A percentile compares a stretch with the other conserved stretches of the same genome.
Conservation (phyloP, 2,797 vertebrate genomes). For the Momotus momota region DNA sequence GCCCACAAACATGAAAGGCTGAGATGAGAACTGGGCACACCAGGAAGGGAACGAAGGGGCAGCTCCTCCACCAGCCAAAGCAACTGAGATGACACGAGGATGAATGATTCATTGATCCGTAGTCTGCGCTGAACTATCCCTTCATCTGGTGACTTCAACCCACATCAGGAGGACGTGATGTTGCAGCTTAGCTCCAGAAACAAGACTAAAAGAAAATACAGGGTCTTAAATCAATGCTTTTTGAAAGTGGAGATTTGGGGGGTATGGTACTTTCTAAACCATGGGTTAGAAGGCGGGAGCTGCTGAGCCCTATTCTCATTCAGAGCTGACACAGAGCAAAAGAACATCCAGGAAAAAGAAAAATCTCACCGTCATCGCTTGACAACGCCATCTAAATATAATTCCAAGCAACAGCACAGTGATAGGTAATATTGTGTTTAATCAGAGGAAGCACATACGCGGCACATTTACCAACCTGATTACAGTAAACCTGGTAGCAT, state of each 20-base stretch:
- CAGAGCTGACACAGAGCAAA: background rate
- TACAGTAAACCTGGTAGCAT: conserved; percentile 11
- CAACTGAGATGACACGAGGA: background rate
- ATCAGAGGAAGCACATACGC: background rate
- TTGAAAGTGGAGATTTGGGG: background rate
- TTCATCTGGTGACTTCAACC: background rate
- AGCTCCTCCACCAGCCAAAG: background rate
- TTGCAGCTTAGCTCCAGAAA: background rate
- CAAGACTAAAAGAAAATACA: background rate
- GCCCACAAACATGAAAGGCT: background rate
- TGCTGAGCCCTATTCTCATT: background rate
- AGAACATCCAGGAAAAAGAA: background rate
- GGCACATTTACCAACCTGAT: background rate
- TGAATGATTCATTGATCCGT: background rate
- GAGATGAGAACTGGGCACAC: background rate
- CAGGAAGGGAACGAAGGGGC: background rate
- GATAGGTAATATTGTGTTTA: background rate
- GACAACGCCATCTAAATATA: background rate
- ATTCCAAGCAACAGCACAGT: accelerated
- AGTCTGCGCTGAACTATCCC: background rate
- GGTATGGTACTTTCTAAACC: background rate
- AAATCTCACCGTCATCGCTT: background rate
- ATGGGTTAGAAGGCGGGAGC: background rate
- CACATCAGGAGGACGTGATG: background rate
- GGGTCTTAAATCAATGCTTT: background rate